Evolutionary conservation across 2,888 invertebrate genomes (phyloP).

Genomic region (Trachelus iudaicus): DNA sequence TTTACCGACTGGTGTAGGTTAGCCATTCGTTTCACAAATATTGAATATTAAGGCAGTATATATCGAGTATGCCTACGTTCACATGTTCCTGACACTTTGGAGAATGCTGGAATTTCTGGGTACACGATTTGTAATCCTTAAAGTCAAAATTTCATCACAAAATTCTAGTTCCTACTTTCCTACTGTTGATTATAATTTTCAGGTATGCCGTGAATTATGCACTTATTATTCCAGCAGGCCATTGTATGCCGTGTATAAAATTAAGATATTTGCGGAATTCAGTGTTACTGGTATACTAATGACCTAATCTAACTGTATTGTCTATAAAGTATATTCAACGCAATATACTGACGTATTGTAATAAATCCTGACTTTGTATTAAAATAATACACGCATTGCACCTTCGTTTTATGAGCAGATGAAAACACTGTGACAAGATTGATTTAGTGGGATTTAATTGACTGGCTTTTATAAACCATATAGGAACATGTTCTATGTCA

Average conservation of each 20-base stretch:
- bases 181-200: neutral
- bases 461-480: neutral
- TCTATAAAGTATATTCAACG: neutral
- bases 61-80: neutral
- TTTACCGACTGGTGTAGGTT: neutral
- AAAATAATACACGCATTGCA: neutral
- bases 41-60: neutral
- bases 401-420: neutral
- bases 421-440: neutral
- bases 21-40: neutral
- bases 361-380: neutral
- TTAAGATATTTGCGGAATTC: neutral
- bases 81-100: neutral
- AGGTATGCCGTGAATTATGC: neutral
- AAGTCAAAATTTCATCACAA: neutral
- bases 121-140: neutral
- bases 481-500: neutral
- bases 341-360: neutral
- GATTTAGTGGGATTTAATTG: neutral
- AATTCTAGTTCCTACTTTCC: neutral
- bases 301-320: too few species aligned
- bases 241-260: neutral
- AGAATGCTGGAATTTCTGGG: neutral
- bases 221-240: neutral
- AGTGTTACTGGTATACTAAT: neutral